Evolutionary conservation across 1,140 invertebrate genomes (phyloP), one percentile per base, ranked within the genome.

Genomic region (Diabrotica undecimpunctata): DNA sequence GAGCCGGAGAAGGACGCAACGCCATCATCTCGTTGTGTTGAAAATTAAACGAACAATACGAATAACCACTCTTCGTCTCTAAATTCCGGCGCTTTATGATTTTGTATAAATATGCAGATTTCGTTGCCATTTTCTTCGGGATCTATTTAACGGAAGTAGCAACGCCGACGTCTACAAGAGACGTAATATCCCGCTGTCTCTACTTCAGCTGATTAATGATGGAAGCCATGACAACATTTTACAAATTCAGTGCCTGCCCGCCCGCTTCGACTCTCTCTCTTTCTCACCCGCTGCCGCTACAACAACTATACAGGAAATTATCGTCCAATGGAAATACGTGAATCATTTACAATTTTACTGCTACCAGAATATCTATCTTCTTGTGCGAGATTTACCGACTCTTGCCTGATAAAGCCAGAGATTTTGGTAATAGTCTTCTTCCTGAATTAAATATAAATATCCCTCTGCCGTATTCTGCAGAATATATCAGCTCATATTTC

Each of bases 71-170:
- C 8, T 10, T 37, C 55, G 25, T 55, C 54, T 50, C 59, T 25
- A 14, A 14, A 52, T 53, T 41, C 41, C 67, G 66, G 62, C 46
- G 53, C 67, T 72, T 70, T 69, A 70, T 72, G 71, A 73, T 73
- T 71, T 71, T 68, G 70, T 68, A 74, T 74, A 74, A 74, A 74
- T 74, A 74, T 74, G 73, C 71, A 74, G 73, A 74, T 74, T 74
- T 56, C 68, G 67, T 72, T 70, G 67, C 70, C 72, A 70, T 72
- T 73, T 73, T 68, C 68, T 72, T 70, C 68, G 68, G 67, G 67
- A 72, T 69, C 72, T 68, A 54, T 63, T 66, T 67, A 60, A 52
- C 73, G 71, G 73, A 73, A 73, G 70, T 63, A 66, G 64, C 61
- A 46, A 5, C 41, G 41, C 62, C 66, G 66, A 67, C 71, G 71